These are phyloP conservation scores for Empidonax traillii DNA, from an alignment of 2,113 vertebrate genomes.

Conservation along the genomic window DNA sequence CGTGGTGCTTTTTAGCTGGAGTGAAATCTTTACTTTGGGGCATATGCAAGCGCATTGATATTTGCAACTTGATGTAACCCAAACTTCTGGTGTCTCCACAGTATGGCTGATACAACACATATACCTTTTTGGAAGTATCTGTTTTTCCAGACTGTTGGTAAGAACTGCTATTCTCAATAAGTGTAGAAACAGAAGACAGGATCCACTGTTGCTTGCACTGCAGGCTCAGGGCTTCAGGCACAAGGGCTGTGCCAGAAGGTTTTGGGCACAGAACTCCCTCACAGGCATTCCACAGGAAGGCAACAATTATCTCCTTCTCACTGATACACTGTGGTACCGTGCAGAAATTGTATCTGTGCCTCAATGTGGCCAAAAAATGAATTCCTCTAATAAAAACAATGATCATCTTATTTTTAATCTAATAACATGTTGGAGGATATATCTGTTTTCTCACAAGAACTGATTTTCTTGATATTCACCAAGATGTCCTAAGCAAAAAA, in stretches of 20 bases:
- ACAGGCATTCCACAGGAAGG: neutral
- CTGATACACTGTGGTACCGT: rapidly evolving
- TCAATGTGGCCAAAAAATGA: neutral
- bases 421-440: neutral
- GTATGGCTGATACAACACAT: neutral
- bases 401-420: neutral
- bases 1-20: conserved; percentile 12
- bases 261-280: neutral
- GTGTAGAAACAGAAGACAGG: neutral
- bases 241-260: neutral
- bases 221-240: neutral
- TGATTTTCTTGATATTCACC: neutral
- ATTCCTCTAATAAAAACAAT: neutral
- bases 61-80: neutral
- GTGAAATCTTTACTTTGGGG: neutral
- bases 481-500: neutral
- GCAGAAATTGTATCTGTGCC: neutral
- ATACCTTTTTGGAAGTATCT: neutral
- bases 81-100: neutral
- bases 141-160: neutral
- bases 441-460: neutral
- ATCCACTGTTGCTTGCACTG: neutral
- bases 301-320: neutral
- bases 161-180: neutral
- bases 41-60: neutral